These are phyloP conservation scores for Arbacia lixula DNA, from an alignment of 53 echinoderm and acorn worm species.

Conservation along the genomic window DNA sequence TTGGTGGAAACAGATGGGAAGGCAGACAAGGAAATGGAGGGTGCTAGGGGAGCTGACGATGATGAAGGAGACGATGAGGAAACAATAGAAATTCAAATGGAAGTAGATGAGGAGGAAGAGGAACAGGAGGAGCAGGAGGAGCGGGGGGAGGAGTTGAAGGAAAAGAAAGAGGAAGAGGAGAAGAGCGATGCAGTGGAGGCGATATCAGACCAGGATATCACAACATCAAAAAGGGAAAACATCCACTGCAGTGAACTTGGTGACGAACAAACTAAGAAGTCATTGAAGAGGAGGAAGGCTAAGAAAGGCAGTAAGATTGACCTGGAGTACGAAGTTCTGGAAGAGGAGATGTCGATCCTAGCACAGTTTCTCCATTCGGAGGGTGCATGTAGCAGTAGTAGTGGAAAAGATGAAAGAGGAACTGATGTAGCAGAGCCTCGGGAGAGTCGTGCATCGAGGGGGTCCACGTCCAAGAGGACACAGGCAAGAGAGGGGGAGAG, in stretches of 20 bases:
- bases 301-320: no score
- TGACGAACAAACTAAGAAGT: no score
- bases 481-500: neutral
- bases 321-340: neutral
- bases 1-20: no score
- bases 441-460: neutral
- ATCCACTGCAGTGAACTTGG: no score
- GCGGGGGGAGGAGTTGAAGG: conserved; percentile 10
- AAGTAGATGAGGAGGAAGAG: conserved; percentile 35
- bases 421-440: neutral
- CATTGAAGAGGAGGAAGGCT: no score
- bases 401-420: no score
- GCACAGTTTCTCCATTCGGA: neutral
- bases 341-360: neutral
- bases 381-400: neutral
- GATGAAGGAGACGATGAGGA: conserved; percentile 8
- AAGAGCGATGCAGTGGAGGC: no score
- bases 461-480: neutral
- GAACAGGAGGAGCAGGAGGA: conserved; percentile 12
- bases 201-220: neutral
- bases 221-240: no score
- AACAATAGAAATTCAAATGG: neutral
- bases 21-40: conserved; percentile 32
- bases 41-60: neutral
- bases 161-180: conserved; percentile 1